These are phyloP conservation scores for Thaumatotibia leucotreta DNA, from an alignment of 1,140 invertebrate species.

Conservation along the genomic window DNA sequence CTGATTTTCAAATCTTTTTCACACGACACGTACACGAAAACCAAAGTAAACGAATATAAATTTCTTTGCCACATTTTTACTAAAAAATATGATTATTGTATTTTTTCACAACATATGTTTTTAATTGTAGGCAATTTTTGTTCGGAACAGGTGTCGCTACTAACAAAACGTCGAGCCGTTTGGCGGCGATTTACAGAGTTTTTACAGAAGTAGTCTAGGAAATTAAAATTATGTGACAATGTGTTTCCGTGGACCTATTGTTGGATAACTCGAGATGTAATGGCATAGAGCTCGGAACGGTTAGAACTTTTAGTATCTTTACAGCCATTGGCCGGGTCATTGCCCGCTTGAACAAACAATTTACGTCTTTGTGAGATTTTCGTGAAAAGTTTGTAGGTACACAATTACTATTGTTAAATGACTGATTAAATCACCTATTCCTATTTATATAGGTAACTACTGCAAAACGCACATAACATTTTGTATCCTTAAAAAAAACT, in stretches of 20 bases:
- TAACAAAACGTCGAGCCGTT: conserved; percentile 27
- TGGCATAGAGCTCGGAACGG: conserved; percentile 19
- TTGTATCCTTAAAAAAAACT: too few relatives aligned
- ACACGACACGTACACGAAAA: conserved; percentile 21
- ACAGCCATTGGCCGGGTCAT: too few relatives aligned
- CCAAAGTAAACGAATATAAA: conserved; percentile 25
- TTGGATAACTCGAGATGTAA: conserved; percentile 32
- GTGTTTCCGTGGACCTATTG: conserved; percentile 51
- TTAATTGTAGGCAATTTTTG: conserved; percentile 20
- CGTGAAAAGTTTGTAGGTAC: too few relatives aligned
- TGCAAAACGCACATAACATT: too few relatives aligned
- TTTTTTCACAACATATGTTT: not conserved
- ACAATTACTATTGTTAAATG: too few relatives aligned
- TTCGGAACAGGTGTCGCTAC: conserved; percentile 19
- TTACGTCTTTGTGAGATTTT: too few relatives aligned
- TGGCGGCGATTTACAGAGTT: conserved; percentile 39
- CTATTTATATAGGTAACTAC: too few relatives aligned
- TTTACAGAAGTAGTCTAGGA: conserved; percentile 42
- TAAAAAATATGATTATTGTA: too few relatives aligned
- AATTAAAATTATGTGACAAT: conserved; percentile 28
- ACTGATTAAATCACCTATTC: too few relatives aligned
- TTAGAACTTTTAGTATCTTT: too few relatives aligned
- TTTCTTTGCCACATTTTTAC: conserved; percentile 29
- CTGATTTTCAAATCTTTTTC: conserved; percentile 26
- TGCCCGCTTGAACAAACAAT: too few relatives aligned